phyloP scores from a whole-genome alignment of 2,888 invertebrate genomes.

The Ganaspis brasiliensis region DNA sequence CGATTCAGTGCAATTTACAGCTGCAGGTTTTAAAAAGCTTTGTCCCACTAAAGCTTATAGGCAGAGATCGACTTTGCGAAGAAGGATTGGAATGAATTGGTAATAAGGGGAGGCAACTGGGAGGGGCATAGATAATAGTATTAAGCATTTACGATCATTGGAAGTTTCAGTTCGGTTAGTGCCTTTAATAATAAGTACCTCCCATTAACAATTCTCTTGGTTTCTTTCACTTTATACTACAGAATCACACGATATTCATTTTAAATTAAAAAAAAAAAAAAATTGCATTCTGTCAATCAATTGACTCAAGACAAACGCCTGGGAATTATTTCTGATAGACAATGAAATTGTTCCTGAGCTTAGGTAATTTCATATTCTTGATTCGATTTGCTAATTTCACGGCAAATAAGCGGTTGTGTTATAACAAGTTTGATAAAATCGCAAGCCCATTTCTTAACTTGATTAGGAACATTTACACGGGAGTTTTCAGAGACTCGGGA shows the following conservation, averaged over 20 bases:
- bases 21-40: constrained; percentile 34
- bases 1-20: constrained; percentile 32
- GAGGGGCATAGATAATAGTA: constrained; percentile 6
- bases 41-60: constrained; percentile 28
- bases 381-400: constrained; percentile 34
- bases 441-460: constrained; percentile 29
- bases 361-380: constrained; percentile 28
- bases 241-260: too few species aligned
- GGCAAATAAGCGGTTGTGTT: constrained; percentile 13
- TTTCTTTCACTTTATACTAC: neutral
- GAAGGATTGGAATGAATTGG: constrained; percentile 31
- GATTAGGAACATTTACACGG: constrained; percentile 27
- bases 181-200: constrained; percentile 21
- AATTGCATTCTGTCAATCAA: too few species aligned
- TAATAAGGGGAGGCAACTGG: constrained; percentile 14
- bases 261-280: too few species aligned
- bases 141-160: constrained; percentile 3
- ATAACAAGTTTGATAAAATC: constrained; percentile 32
- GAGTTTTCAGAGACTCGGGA: constrained; percentile 36
- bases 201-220: constrained; percentile 12
- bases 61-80: constrained; percentile 24
- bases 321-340: too few species aligned
- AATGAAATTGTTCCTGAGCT: neutral
- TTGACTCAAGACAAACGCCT: too few species aligned
- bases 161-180: constrained; percentile 13